Evolutionary conservation across 2,888 invertebrate species (phyloP), one percentile per base, ranked within the genome.

Genomic region (Apamea monoglypha): DNA sequence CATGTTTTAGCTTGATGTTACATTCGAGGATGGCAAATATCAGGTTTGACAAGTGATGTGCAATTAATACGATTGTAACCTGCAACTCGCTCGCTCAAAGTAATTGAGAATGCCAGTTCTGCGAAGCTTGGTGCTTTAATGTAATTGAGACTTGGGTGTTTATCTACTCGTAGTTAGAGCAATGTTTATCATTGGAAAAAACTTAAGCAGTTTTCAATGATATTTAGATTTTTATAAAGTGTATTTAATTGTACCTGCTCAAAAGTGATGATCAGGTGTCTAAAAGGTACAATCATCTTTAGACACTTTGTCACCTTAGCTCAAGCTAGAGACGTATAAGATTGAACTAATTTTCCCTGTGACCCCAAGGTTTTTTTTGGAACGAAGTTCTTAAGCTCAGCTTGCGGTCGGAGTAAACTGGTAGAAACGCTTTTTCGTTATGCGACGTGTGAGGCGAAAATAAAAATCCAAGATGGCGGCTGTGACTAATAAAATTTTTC

Each of bases 21-120:
- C 18, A 56, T 61, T 69, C 12, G 64, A 21, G 25, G 16, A 56
- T 66, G 32, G 14, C 16, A 74, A 82, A 53, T 61, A 66, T 70
- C 53, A 47, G 21, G n/a, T 61, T 69, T 82, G 64, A 73, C 29
- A 71, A 36, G 44, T 47, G 10, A 40, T 32, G 32, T 47, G 36
- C 56, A 76, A 64, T 74, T 63, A 71, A 21, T 74, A 76, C 12
- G 32, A 21, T 8, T 75, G 44, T n/a, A 25, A 64, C 40, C 44
- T 32, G 56, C 40, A 36, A 47, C 78, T 56, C 29, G 18, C 18
- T 78, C 25, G 32, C 32, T 66, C 53, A 72, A 69, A 75, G 36
- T 75, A 25, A 73, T 64, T 61, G 18, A 25, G 12, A 14, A 50
- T 68, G 18, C 61, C 29, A 69, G 25, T 82, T 53, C 18, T 32